A percentile compares a stretch with the other conserved stretches of the same genome.
Evolutionary conservation across 1,140 invertebrate genomes (phyloP).

Genomic region (Xylocopa sonorina): DNA sequence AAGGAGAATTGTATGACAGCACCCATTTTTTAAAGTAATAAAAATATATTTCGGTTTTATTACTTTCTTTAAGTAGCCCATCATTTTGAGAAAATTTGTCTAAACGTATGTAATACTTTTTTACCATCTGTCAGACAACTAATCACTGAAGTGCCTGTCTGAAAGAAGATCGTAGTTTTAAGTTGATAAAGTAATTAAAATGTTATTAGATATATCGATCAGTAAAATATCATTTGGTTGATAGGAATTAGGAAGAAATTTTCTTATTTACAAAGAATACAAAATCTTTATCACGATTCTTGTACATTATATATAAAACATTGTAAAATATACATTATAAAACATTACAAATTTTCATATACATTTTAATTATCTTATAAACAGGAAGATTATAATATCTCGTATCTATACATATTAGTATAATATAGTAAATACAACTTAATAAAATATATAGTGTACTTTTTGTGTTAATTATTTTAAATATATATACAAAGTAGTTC

Average conservation of each 20-base stretch:
- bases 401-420: conserved; percentile 29
- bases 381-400: neutral
- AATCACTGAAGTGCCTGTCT: too few relatives aligned
- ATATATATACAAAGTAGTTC: conserved; percentile 35
- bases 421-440: conserved; percentile 37
- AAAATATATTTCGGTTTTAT: neutral
- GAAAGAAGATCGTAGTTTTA: too few relatives aligned
- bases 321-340: conserved; percentile 47
- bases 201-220: too few relatives aligned
- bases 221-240: neutral
- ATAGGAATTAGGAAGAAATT: neutral
- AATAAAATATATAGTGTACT: conserved; percentile 42
- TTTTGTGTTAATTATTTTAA: conserved; percentile 23
- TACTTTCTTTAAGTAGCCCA: neutral
- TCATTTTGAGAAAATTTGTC: too few relatives aligned
- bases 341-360: conserved; percentile 34
- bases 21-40: neutral
- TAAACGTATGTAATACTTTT: too few relatives aligned
- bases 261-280: conserved; percentile 63
- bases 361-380: conserved; percentile 37
- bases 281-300: conserved; percentile 75
- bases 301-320: conserved; percentile 60
- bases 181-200: too few relatives aligned
- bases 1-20: too few relatives aligned
- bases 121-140: too few relatives aligned